phyloP scores from a whole-genome alignment of 2,113 vertebrate species.

The Epinephelus moara region DNA sequence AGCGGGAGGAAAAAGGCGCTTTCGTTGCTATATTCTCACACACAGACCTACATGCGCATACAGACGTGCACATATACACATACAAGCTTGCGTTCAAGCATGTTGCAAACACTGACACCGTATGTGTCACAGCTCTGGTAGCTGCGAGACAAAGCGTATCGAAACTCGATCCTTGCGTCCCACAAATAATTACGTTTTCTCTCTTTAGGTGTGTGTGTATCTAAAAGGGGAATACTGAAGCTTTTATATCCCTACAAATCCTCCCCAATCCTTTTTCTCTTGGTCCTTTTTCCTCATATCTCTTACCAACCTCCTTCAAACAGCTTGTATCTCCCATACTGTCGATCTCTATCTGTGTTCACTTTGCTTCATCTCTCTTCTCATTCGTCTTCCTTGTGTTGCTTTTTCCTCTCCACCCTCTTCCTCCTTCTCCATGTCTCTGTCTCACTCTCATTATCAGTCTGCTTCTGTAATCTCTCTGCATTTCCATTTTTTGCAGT shows the following conservation, averaged over 20 bases:
- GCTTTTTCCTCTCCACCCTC: constrained; percentile 31
- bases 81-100: not conserved
- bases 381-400: constrained; percentile 35
- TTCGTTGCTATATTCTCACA: constrained; percentile 30
- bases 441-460: constrained; percentile 31
- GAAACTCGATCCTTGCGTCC: constrained; percentile 6
- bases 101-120: not conserved
- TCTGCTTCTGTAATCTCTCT: constrained; percentile 22
- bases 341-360: constrained; percentile 63
- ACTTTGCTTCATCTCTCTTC: constrained; percentile 49
- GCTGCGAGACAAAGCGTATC: constrained; percentile 9
- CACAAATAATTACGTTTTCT: constrained; percentile 47
- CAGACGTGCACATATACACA: constrained; percentile 19
- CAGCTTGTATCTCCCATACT: constrained; percentile 54
- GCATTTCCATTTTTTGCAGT: constrained; percentile 43
- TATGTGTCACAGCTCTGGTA: not conserved
- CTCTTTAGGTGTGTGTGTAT: constrained; percentile 41
- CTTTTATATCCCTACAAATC: constrained; percentile 69
- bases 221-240: constrained; percentile 51
- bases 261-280: constrained; percentile 46
- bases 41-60: constrained; percentile 3
- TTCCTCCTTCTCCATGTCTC: constrained; percentile 24
- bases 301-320: constrained; percentile 62
- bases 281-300: constrained; percentile 56
- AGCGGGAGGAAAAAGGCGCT: constrained; percentile 44